A percentile compares a stretch with the other conserved stretches of the same genome.
phyloP scores from a whole-genome alignment of 2,113 vertebrate species.

The Leptocoma aspasia region DNA sequence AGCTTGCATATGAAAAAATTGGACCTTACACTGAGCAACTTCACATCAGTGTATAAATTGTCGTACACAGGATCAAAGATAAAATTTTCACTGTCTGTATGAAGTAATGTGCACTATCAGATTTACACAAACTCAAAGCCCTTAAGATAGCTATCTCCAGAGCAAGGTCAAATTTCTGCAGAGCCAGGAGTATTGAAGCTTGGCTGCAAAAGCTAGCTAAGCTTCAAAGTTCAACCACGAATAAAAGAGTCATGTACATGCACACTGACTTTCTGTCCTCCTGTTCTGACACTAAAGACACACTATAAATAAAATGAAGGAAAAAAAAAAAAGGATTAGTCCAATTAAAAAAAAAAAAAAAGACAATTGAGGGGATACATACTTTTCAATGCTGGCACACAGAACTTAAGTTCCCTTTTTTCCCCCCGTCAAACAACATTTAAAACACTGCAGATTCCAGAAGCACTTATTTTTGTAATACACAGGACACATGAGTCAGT shows the following conservation, averaged over 20 bases:
- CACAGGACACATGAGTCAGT: background rate
- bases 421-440: background rate
- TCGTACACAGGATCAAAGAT: background rate
- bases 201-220: background rate
- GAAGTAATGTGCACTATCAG: background rate
- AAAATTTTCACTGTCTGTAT: background rate
- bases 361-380: background rate
- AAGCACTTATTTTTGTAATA: background rate
- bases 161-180: slow-evolving; percentile 41
- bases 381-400: background rate
- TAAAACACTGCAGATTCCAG: background rate
- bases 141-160: background rate
- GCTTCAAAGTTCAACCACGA: background rate
- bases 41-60: background rate
- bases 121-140: slow-evolving; percentile 4
- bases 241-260: background rate
- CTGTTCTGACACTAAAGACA: background rate
- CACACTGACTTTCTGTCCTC: background rate
- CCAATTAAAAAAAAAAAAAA: background rate
- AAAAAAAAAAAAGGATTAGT: background rate
- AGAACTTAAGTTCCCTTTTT: background rate
- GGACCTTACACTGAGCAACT: background rate
- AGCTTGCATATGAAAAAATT: background rate
- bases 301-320: background rate
- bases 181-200: background rate